Evolutionary conservation across 2,888 invertebrate species (phyloP).

Genomic region (Linyphia triangularis): DNA sequence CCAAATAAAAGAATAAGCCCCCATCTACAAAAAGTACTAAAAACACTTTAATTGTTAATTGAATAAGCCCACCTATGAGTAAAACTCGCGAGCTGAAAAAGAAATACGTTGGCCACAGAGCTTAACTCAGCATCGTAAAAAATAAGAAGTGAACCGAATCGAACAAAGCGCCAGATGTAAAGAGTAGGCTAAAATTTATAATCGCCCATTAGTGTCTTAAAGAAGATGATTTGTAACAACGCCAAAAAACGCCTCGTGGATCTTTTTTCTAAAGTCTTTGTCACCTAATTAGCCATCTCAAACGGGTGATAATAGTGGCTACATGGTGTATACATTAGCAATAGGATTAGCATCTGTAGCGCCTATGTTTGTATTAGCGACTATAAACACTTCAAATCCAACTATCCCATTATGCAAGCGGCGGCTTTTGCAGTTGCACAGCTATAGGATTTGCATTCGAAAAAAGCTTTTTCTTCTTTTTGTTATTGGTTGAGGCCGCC

Average conservation of each 20-base stretch:
- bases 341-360: slow-evolving; percentile 73
- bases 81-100: slow-evolving; percentile 4
- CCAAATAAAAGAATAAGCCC: neutral
- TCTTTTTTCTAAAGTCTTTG: slow-evolving; percentile 68
- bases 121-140: slow-evolving; percentile 34
- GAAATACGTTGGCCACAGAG: slow-evolving; percentile 24
- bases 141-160: slow-evolving; percentile 24
- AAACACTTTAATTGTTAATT: slow-evolving; percentile 33
- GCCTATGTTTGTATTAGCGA: slow-evolving; percentile 73
- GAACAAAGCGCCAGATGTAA: slow-evolving; percentile 71
- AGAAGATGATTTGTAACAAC: slow-evolving; percentile 71
- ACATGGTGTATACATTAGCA: slow-evolving; percentile 75
- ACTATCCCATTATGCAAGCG: slow-evolving; percentile 72
- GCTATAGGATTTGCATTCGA: slow-evolving; percentile 70
- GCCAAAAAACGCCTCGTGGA: slow-evolving; percentile 57
- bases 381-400: slow-evolving; percentile 74
- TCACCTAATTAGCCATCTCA: slow-evolving; percentile 74
- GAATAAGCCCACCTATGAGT: slow-evolving; percentile 6
- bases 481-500: slow-evolving; percentile 23
- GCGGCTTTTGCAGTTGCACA: slow-evolving; percentile 62
- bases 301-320: slow-evolving; percentile 74
- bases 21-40: neutral
- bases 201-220: slow-evolving; percentile 69
- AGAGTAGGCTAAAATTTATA: slow-evolving; percentile 66
- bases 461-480: slow-evolving; percentile 50